Evolutionary conservation across 2,797 vertebrate species (phyloP), one percentile per base, ranked within the genome.

Genomic region (Botia almorhae): DNA sequence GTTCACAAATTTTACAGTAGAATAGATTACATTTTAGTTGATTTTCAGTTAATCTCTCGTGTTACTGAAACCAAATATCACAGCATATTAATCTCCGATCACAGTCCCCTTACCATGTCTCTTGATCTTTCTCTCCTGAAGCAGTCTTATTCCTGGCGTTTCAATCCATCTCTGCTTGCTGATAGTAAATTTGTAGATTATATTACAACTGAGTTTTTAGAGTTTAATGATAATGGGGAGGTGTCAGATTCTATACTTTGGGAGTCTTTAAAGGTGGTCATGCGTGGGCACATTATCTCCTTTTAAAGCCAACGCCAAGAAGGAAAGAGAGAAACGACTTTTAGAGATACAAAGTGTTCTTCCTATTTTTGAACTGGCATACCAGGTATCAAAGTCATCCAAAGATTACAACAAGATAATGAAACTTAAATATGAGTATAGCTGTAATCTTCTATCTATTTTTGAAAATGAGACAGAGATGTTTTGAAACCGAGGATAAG

Each of bases 161-260:
- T 69, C 2, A 69, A 8, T 26, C 43, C 67, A 23, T 23, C 33
- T 10, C 36, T 61, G 36, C 53, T 74, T 16, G 4, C 36, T 14
- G 33, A 74, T 3, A 50, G 39, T 29, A 46, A 50, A 21, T 26
- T 48, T 8, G 12, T 50, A 48, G 21, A 50, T 1, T 74, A 46
- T 11, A 11, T 33, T 4, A 65, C 61, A 4, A 65, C 10, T 17
- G 12, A 12, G 33, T 29, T 65, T 13, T 4, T 21, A 5, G 73
- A 75, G 26, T 19, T 29, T 48, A 75, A 75, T 2, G 11, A 76
- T 8, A 76, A 64, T 4, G 43, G 74, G 8, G 74, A 53, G 26
- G 61, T 76, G 21, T 51, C 72, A 5, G 72, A 74, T 12, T 63
- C 19, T 53, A 61, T 14, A 60, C 43, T 46, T 11, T 46, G 43